Conservation (phyloP, 2,797 vertebrate genomes). For the Sebastes jordani region DNA sequence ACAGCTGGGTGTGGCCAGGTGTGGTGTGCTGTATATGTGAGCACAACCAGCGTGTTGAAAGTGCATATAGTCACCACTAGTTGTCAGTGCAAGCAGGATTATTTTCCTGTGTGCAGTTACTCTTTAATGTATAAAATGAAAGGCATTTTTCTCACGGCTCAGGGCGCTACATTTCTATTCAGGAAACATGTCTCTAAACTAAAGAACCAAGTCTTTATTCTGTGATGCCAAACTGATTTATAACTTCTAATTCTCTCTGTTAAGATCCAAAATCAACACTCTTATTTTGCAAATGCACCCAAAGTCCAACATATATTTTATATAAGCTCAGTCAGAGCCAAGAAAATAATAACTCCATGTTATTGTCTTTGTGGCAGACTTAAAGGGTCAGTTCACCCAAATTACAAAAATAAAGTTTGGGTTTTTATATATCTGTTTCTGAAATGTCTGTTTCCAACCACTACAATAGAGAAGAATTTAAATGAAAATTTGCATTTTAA, state of each 20-base stretch:
- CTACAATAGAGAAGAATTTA: too few relatives aligned
- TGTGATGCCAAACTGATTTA: slow-evolving; percentile 25
- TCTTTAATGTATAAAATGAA: slow-evolving; percentile 10
- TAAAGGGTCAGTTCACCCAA: too few relatives aligned
- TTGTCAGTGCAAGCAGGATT: not conserved
- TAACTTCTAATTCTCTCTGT: not conserved
- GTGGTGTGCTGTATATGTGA: not conserved
- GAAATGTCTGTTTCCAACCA: too few relatives aligned
- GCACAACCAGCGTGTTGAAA: not conserved
- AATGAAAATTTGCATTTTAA: too few relatives aligned
- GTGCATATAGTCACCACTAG: not conserved
- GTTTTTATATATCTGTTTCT: too few relatives aligned
- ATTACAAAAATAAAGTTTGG: too few relatives aligned
- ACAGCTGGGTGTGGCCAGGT: not conserved
- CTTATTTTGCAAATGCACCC: too few relatives aligned
- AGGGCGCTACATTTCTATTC: not conserved
- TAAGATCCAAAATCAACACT: too few relatives aligned
- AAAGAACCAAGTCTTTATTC: not conserved
- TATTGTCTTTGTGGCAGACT: too few relatives aligned
- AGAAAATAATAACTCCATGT: too few relatives aligned
- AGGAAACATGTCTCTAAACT: not conserved
- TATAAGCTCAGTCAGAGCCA: too few relatives aligned
- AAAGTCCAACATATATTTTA: too few relatives aligned
- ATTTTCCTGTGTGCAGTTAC: slow-evolving; percentile 18
- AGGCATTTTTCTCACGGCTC: not conserved